These are phyloP conservation scores for Tachuris rubrigastra DNA, from an alignment of 2,113 vertebrate species.

Conservation along the genomic window DNA sequence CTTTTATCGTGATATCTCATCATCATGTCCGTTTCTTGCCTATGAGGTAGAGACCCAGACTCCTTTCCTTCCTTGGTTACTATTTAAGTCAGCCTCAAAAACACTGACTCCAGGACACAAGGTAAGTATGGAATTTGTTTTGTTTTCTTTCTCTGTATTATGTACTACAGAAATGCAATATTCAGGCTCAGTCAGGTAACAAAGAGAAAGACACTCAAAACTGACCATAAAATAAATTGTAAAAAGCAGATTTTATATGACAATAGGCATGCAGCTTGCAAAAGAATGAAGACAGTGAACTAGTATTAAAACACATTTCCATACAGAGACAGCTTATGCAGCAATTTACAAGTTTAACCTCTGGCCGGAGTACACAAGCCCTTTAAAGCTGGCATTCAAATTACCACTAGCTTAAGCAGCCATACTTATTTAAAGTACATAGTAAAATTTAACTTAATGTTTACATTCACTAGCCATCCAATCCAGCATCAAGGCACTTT, in stretches of 20 bases:
- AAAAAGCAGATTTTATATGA: conserved; percentile 50
- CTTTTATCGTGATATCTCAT: not conserved
- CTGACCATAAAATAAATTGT: not conserved
- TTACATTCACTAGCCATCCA: conserved; percentile 53
- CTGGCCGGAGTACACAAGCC: not conserved
- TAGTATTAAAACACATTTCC: conserved; percentile 16
- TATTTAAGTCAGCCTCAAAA: not conserved
- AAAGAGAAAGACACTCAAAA: not conserved
- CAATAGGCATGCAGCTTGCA: conserved; percentile 53
- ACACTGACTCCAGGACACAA: not conserved
- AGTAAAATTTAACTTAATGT: not conserved
- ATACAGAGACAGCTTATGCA: conserved; percentile 20
- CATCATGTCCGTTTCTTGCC: not conserved
- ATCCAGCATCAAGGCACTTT: conserved; percentile 47
- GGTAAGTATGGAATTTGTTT: not conserved
- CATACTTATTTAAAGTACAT: not conserved
- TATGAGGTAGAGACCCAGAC: not conserved
- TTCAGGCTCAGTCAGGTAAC: not conserved
- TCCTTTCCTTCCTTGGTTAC: not conserved
- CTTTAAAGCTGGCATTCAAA: conserved; percentile 38
- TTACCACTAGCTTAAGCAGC: conserved; percentile 7
- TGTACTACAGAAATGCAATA: not conserved
- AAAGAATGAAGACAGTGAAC: conserved; percentile 27
- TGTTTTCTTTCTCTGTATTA: not conserved
- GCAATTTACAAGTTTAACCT: conserved; percentile 25